Percentiles rank a stretch among this genome's conserved stretches.
These are phyloP conservation scores for Melanostoma mellinum DNA, from an alignment of 2,888 invertebrate species.

Conservation along the genomic window DNA sequence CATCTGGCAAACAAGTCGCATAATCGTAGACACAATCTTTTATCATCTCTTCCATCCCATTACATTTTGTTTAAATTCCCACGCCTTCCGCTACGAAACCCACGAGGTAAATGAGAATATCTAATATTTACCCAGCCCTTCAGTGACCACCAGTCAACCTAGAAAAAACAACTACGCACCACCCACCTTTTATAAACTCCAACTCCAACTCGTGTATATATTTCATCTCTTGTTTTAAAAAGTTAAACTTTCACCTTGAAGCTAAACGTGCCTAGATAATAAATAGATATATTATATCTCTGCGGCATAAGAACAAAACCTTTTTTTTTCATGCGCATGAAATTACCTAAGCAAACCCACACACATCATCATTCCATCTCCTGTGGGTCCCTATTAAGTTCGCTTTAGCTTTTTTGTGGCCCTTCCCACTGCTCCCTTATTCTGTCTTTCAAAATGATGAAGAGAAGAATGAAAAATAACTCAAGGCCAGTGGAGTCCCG, in stretches of 20 bases:
- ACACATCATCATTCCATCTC: neutral
- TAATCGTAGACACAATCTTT: no score
- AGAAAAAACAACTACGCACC: no score
- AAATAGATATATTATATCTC: neutral
- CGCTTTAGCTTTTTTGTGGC: neutral
- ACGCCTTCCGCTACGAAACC: no score
- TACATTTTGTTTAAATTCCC: no score
- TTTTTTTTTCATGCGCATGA: slow-evolving; percentile 3
- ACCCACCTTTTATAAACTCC: no score
- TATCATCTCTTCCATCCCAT: no score
- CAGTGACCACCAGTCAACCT: no score
- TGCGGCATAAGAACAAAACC: slow-evolving; percentile 3
- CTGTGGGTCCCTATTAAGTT: neutral
- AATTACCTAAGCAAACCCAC: slow-evolving; percentile 6
- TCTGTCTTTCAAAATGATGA: neutral
- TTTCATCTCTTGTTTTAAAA: neutral
- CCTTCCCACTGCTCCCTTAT: neutral
- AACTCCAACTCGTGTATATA: neutral
- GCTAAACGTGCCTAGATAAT: neutral
- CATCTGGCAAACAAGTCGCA: no score
- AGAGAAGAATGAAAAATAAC: neutral
- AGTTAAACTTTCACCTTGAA: slow-evolving; percentile 28
- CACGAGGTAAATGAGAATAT: no score
- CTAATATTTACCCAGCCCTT: no score
- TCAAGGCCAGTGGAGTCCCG: slow-evolving; percentile 18